Conservation (phyloP, 2,888 invertebrate genomes). For the Pasiphila rectangulata region DNA sequence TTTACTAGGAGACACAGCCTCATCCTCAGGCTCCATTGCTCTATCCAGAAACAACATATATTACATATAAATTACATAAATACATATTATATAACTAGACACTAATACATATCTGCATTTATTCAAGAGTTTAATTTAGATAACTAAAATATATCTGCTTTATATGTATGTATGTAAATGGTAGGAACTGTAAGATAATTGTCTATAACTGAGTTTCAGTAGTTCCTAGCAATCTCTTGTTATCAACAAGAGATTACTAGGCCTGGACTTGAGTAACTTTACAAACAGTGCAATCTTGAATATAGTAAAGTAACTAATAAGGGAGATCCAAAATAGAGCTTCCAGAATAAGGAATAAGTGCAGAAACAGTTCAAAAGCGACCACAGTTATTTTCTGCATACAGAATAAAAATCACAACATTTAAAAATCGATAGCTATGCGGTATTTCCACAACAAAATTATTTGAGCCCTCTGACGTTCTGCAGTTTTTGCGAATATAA, state of each 20-base stretch:
- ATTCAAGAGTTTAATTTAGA: background rate
- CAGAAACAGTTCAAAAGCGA: conserved; percentile 17
- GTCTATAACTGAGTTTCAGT: no score
- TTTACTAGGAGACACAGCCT: conserved; percentile 51
- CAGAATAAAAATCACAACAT: conserved; percentile 38
- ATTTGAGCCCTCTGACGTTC: conserved; percentile 18
- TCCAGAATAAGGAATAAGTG: background rate
- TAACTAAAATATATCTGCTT: no score
- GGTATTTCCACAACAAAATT: conserved; percentile 46
- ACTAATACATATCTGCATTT: no score
- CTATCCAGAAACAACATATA: conserved; percentile 42
- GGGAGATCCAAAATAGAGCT: no score
- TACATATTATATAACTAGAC: background rate
- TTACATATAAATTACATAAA: conserved; percentile 2
- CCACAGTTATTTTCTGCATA: conserved; percentile 43
- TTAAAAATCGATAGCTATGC: conserved; percentile 67
- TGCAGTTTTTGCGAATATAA: conserved; percentile 29
- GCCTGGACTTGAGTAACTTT: no score
- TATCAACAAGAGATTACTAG: no score
- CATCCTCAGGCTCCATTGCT: conserved; percentile 65
- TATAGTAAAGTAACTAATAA: no score
- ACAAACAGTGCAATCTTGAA: no score
- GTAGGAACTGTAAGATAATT: no score
- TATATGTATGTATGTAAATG: no score
- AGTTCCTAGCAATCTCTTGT: no score